phyloP scores from a whole-genome alignment of 1,140 invertebrate species.

The Zaprionus vittiger region DNA sequence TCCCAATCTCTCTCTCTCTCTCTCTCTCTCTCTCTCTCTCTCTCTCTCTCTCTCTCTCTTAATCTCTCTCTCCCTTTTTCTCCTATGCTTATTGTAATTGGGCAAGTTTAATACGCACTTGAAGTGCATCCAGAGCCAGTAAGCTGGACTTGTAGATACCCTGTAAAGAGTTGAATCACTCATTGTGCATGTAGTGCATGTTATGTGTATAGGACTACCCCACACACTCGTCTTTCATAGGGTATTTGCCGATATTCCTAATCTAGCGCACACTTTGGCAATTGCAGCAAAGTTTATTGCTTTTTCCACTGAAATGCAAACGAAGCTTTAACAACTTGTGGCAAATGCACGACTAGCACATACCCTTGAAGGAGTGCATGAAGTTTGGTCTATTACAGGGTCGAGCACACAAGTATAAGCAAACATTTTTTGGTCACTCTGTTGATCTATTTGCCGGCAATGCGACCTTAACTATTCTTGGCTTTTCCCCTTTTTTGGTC shows the following conservation, averaged over 20 bases:
- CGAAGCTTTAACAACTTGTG: neutral
- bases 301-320: constrained; percentile 4
- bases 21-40: neutral
- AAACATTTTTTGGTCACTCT: neutral
- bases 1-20: neutral
- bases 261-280: neutral
- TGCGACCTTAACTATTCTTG: constrained; percentile 36
- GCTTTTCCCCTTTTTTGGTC: constrained; percentile 37
- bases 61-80: neutral
- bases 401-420: neutral
- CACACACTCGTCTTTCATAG: neutral
- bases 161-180: neutral
- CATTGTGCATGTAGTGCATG: neutral
- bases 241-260: neutral
- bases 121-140: neutral
- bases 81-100: neutral
- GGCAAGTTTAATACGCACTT: neutral
- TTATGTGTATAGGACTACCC: neutral
- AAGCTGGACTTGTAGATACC: neutral
- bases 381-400: neutral
- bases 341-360: neutral
- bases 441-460: neutral
- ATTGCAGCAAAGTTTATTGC: neutral
- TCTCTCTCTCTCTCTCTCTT: neutral
- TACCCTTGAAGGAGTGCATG: neutral